Evolutionary conservation across 2,797 vertebrate species (phyloP).

Genomic region (Coracias cyanogaster): DNA sequence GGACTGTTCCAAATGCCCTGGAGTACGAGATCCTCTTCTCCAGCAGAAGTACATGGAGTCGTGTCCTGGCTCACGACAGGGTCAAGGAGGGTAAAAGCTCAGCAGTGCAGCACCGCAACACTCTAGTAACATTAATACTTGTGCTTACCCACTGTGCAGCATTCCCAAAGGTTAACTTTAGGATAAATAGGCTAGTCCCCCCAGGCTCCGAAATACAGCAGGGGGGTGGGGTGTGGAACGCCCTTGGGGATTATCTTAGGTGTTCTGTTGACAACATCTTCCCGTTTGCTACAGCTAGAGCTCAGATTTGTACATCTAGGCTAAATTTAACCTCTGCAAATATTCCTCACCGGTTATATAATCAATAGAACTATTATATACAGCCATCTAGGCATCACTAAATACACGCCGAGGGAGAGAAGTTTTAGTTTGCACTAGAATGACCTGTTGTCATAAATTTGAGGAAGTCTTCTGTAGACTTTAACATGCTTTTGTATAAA

Average conservation of each 20-base stretch:
- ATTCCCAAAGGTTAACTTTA: background rate
- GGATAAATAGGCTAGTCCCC: background rate
- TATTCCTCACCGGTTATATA: background rate
- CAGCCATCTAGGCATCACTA: background rate
- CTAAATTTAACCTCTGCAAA: background rate
- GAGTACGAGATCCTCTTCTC: background rate
- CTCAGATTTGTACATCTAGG: background rate
- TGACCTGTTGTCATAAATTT: background rate
- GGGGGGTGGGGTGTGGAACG: background rate
- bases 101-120: background rate
- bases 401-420: background rate
- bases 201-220: background rate
- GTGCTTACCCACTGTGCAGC: background rate
- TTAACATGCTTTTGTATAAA: background rate
- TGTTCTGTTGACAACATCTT: background rate
- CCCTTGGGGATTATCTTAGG: background rate
- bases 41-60: background rate
- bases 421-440: background rate
- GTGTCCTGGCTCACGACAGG: background rate
- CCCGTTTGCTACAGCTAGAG: background rate
- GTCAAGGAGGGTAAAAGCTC: background rate
- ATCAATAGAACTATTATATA: background rate
- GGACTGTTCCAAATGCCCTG: background rate
- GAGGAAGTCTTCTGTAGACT: background rate
- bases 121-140: background rate